These are phyloP conservation scores for Mionectes macconnelli DNA, from an alignment of 2,113 vertebrate species.

Conservation along the genomic window DNA sequence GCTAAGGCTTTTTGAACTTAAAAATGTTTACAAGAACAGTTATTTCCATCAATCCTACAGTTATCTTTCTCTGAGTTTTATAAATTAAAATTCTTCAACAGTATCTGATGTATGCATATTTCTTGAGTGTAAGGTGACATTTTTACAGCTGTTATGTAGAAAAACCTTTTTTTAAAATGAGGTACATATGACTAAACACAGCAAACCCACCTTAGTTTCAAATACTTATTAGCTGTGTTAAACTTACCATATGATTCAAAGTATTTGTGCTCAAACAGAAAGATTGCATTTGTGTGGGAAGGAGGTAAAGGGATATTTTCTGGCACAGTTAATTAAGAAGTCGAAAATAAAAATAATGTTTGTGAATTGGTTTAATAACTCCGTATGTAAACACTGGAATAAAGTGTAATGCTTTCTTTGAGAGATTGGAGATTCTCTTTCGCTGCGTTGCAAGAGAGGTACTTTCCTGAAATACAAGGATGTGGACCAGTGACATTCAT, in stretches of 20 bases:
- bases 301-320: neutral
- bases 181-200: neutral
- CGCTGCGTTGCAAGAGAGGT: neutral
- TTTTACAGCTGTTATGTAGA: neutral
- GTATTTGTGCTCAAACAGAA: neutral
- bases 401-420: neutral
- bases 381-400: neutral
- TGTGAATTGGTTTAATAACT: neutral
- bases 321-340: neutral
- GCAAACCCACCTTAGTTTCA: neutral
- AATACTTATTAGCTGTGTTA: neutral
- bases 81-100: neutral
- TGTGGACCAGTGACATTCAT: neutral
- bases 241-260: neutral
- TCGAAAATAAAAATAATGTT: neutral
- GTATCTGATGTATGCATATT: neutral
- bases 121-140: neutral
- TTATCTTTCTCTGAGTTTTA: neutral
- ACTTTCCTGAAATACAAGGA: neutral
- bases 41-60: neutral
- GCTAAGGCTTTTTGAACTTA: neutral
- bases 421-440: neutral
- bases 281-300: neutral
- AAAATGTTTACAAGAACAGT: neutral
- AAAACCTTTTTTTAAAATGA: neutral